Conservation (phyloP, 2,888 invertebrate genomes). For the Gordius sp. region DNA sequence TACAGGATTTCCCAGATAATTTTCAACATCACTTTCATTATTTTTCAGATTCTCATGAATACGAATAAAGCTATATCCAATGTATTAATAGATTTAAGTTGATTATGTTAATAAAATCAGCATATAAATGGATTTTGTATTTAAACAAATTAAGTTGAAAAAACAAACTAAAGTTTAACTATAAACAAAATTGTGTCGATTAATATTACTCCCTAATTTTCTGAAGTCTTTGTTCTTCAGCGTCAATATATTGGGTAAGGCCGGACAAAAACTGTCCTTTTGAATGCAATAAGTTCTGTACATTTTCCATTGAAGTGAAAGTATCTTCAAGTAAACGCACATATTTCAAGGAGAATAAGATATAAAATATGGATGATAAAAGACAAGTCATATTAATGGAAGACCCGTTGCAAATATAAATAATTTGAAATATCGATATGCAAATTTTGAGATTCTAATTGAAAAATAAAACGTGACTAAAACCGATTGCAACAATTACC, state of each 20-base stretch:
- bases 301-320: slow-evolving; percentile 2
- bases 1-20: slow-evolving; percentile 48
- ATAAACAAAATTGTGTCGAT: not conserved
- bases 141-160: not conserved
- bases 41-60: slow-evolving; percentile 76
- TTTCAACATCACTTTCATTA: slow-evolving; percentile 94
- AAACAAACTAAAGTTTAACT: not conserved
- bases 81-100: not conserved
- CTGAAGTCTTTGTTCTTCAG: not conserved
- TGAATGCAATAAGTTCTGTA: not conserved
- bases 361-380: too few relatives aligned
- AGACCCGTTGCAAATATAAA: too few relatives aligned
- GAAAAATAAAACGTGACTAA: too few relatives aligned
- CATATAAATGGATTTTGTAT: not conserved
- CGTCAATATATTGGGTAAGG: slow-evolving; percentile 1
- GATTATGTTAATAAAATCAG: not conserved
- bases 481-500: too few relatives aligned
- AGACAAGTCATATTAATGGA: too few relatives aligned
- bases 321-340: too few relatives aligned
- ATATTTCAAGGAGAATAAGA: too few relatives aligned
- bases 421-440: too few relatives aligned
- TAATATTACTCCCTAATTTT: not conserved
- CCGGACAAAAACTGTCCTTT: not conserved
- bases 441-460: too few relatives aligned
- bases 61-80: slow-evolving; percentile 48